Evolutionary conservation across 2,797 vertebrate species (phyloP).

Genomic region (Malurus splendens): DNA sequence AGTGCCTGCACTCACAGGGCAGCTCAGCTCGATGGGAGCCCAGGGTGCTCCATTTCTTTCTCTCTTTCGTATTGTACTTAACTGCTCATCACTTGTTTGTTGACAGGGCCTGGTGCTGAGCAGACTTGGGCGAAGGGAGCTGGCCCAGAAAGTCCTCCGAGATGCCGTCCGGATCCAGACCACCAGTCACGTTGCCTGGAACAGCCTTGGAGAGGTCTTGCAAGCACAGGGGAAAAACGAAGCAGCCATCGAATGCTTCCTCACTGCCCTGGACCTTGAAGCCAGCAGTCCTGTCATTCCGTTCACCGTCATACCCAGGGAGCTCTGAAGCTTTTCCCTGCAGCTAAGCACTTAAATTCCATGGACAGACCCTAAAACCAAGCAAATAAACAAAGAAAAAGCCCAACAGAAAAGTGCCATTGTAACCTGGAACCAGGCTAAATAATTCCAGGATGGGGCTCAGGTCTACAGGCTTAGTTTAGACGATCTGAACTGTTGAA

Average conservation of each 20-base stretch:
- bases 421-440: neutral
- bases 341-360: neutral
- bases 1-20: accelerated
- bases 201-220: constrained; percentile 88
- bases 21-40: neutral
- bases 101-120: constrained; percentile 85
- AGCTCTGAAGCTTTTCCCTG: constrained; percentile 75
- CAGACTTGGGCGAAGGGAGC: constrained; percentile 77
- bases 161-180: constrained; percentile 87
- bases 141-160: constrained; percentile 91
- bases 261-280: constrained; percentile 92
- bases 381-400: neutral
- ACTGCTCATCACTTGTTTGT: constrained; percentile 9
- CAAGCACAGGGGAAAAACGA: constrained; percentile 81
- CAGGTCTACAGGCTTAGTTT: neutral
- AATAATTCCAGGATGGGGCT: neutral
- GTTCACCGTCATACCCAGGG: constrained; percentile 90
- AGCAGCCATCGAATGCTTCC: constrained; percentile 88
- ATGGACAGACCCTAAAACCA: neutral
- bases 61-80: neutral
- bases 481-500: neutral
- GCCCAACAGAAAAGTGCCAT: constrained; percentile 1
- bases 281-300: constrained; percentile 90
- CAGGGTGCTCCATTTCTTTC: neutral
- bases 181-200: constrained; percentile 90